Base-by-base conservation (phyloP, 2,797 vertebrate genomes). In the Nyctibius grandis region DNA sequence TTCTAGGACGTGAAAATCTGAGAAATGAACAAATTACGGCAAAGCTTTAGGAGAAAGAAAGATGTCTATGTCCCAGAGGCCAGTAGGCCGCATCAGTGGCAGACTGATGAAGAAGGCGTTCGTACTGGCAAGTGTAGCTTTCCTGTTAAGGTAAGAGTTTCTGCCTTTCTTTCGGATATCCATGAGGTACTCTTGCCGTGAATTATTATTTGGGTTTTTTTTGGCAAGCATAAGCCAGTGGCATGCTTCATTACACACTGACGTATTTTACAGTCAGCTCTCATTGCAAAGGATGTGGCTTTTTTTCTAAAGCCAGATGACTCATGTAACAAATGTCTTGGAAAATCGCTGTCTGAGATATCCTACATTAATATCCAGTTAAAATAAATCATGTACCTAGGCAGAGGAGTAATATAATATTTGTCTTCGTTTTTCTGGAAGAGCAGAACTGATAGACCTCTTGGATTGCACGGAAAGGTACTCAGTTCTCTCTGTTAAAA, bases 41-140 rank as follows among this genome's bases (percentile, higher is more conserved):
- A 99, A 97, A 99, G 99, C 97, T 99, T 99, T 97, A 99, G 99
- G 85, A 98, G 99, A 98, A 99, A 99, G 99, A 99, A 99, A 99
- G 99, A 99, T 96, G 98, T 99, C 93, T 99, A 99, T 77, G 98
- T 99, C 90, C 99, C 99, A 7, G 99, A 99, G 97, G 99, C 99
- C 47, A 99, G 99, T 96, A 98, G 99, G 92, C 99, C 99, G 56
- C 99, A 99, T 97, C 99, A 99, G 95, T 99, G 99, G 99, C 99
- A 99, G 98, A 99, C 99, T 2, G 99, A 99, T 59, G 99, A 99
- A 98, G 99, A 99, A 98, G 99, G 99, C 0, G 99, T 99, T 93
- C 99, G 99, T 93, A 99, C 98, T 57, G 99, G 99, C 91, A 99
- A 99, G 95, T 99, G 99, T 97, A 99, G 99, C 98, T 99, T 99